Evolutionary conservation across 2,797 vertebrate genomes (phyloP).

Genomic region (Crenichthys baileyi): DNA sequence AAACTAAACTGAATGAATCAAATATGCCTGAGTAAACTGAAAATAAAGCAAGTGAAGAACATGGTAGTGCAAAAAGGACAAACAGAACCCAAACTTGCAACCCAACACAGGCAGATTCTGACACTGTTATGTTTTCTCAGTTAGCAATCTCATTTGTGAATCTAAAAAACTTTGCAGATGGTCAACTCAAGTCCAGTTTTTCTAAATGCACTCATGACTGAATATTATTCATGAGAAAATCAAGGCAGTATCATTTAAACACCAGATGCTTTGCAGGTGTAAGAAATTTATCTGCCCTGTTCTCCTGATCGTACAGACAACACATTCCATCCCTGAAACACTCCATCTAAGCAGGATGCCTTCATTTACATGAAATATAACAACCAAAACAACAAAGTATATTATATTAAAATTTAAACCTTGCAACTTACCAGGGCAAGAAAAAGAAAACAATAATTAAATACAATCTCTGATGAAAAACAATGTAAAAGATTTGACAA

Average conservation of each 20-base stretch:
- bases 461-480: neutral
- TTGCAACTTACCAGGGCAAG: neutral
- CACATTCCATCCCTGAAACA: neutral
- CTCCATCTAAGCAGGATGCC: neutral
- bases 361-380: neutral
- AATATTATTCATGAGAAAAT: constrained; percentile 3
- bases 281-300: neutral
- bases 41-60: too few species aligned
- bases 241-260: neutral
- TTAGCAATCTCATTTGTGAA: neutral
- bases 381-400: neutral
- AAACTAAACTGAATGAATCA: too few species aligned
- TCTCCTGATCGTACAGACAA: constrained; percentile 5
- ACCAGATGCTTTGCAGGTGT: neutral
- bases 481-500: neutral
- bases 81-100: too few species aligned
- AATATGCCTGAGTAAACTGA: too few species aligned
- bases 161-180: neutral
- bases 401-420: neutral
- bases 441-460: neutral
- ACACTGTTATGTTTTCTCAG: neutral
- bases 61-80: too few species aligned
- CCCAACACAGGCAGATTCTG: too few species aligned
- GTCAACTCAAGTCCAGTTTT: neutral
- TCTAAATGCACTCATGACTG: neutral